Base-by-base conservation (phyloP, 1,140 invertebrate genomes). In the Homalodisca vitripennis region DNA sequence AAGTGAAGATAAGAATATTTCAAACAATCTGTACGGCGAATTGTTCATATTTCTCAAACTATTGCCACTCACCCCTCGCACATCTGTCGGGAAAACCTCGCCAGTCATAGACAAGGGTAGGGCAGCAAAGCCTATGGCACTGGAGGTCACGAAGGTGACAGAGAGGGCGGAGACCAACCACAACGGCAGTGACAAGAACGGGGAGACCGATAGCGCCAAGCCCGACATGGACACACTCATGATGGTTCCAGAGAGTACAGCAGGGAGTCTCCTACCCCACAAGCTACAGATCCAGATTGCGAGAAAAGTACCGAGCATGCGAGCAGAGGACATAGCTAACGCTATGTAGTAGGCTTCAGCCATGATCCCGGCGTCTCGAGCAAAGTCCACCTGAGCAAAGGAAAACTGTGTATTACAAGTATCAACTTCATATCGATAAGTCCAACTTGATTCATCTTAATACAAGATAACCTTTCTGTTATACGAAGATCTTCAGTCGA, bases 21-120 rank as follows among this genome's bases (percentile, higher is more conserved):
- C n/a, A n/a, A n/a, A n/a, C n/a, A n/a, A n/a, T n/a, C n/a, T n/a
- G n/a, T n/a, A n/a, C n/a, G n/a, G n/a, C n/a, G n/a, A n/a, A n/a
- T n/a, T n/a, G n/a, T n/a, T n/a, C n/a, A n/a, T n/a, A n/a, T n/a
- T n/a, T n/a, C n/a, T n/a, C n/a, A n/a, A n/a, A n/a, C n/a, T n/a
- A n/a, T n/a, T n/a, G n/a, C n/a, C n/a, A 57, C 71, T 66, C 66
- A 74, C 82, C 3, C 90, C 89, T 29, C 88, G 83, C 1, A 88
- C 83, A 66, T 84, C 84, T 32, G 83, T 74, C 0, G 90, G 89
- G 70, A 88, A 91, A 0, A 92, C 80, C 78, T 93, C 91, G 0
- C 90, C 89, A 68, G 90, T 82, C 82, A 92, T 85, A 1, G 91
- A 86, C 80, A 91, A 91, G 0, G 91, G 91, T 6, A 89, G 66